These are phyloP conservation scores for Chromis chromis DNA, from an alignment of 2,797 vertebrate genomes.

Conservation along the genomic window DNA sequence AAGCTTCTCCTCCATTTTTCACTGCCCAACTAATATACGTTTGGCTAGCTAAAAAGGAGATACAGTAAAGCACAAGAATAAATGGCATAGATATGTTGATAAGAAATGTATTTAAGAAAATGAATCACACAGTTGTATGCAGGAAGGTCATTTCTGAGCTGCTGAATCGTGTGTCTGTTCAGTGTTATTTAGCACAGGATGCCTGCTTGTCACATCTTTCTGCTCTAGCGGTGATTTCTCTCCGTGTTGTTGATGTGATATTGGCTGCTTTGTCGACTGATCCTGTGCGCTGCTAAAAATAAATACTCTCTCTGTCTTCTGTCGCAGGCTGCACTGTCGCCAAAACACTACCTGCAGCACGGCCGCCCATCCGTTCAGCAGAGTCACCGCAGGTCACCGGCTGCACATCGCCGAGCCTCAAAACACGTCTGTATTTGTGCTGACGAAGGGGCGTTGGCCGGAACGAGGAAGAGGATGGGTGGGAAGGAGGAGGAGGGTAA, in stretches of 20 bases:
- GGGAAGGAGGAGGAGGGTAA: slow-evolving; percentile 2
- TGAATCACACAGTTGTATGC: no score
- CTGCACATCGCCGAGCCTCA: slow-evolving; percentile 8
- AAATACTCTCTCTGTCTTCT: slow-evolving; percentile 38
- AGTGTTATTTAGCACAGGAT: no score
- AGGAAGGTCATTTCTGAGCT: no score
- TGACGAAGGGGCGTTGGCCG: slow-evolving; percentile 40
- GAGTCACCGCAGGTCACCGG: slow-evolving; percentile 49
- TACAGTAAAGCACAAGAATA: no score
- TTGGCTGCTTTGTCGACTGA: slow-evolving; percentile 36
- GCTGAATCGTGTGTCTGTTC: no score
- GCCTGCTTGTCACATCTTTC: no score
- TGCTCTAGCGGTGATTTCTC: not conserved
- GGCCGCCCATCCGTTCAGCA: slow-evolving; percentile 23
- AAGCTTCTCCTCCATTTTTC: no score
- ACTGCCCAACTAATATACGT: no score
- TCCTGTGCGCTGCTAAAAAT: slow-evolving; percentile 62
- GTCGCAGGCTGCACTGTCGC: slow-evolving; percentile 43
- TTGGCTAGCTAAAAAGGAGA: no score
- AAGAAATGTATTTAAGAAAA: no score
- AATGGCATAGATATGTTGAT: no score
- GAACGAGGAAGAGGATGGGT: not conserved
- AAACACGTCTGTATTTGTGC: slow-evolving; percentile 27
- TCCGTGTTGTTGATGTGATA: slow-evolving; percentile 11
- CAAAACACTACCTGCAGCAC: slow-evolving; percentile 61